A percentile compares a stretch with the other conserved stretches of the same genome.
Evolutionary conservation across 2,888 invertebrate species (phyloP).

Genomic region (Scrobipalpa atriplicella): DNA sequence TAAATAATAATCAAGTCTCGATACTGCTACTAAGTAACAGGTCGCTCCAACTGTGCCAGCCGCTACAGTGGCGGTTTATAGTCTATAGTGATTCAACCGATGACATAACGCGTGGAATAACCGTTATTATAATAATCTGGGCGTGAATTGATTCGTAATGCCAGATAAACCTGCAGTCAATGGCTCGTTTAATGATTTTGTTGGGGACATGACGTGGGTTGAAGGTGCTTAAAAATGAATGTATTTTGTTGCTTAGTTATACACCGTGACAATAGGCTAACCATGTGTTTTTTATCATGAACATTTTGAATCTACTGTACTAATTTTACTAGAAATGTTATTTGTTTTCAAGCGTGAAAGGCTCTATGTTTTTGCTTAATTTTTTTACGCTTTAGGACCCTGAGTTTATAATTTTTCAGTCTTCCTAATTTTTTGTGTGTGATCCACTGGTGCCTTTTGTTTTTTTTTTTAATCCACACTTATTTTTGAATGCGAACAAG

Average conservation of each 20-base stretch:
- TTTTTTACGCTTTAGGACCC: too few species aligned
- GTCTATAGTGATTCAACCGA: slow-evolving; percentile 27
- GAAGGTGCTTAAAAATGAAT: background rate
- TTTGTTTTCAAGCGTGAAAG: too few species aligned
- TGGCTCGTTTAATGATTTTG: slow-evolving; percentile 18
- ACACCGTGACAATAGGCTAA: too few species aligned
- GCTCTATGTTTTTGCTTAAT: too few species aligned
- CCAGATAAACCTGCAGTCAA: slow-evolving; percentile 22
- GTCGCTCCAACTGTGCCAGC: background rate
- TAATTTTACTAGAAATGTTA: too few species aligned
- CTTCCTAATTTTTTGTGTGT: too few species aligned
- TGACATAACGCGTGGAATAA: slow-evolving; percentile 30
- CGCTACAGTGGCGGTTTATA: slow-evolving; percentile 4
- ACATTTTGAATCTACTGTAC: too few species aligned
- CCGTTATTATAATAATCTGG: slow-evolving; percentile 29
- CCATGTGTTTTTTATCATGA: too few species aligned
- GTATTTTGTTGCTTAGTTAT: background rate
- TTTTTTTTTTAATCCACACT: too few species aligned
- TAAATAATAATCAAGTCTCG: background rate
- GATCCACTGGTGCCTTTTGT: too few species aligned
- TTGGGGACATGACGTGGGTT: slow-evolving; percentile 2
- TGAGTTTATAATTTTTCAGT: too few species aligned
- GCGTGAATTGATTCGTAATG: slow-evolving; percentile 27
- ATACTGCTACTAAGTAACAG: slow-evolving; percentile 11
- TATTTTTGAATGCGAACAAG: too few species aligned